Evolutionary conservation across 2,888 invertebrate genomes (phyloP).

Genomic region (Quadriops clusia): DNA sequence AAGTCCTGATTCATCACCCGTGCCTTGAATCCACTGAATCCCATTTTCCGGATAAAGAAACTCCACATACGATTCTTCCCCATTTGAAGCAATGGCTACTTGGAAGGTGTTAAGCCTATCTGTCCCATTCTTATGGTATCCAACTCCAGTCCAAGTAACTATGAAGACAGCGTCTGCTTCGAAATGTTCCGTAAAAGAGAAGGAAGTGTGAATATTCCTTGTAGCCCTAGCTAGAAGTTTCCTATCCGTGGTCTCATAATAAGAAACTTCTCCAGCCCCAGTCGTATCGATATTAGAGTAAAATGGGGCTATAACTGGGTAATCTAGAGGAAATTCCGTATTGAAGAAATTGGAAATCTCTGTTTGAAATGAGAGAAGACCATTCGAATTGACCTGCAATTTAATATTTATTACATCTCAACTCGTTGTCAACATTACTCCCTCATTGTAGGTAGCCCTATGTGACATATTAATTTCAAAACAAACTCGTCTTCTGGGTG

Average conservation of each 20-base stretch:
- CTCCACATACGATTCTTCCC: conserved; percentile 70
- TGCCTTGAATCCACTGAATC: conserved; percentile 85
- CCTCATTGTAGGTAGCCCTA: too few relatives aligned
- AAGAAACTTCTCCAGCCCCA: conserved; percentile 58
- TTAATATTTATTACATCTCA: too few relatives aligned
- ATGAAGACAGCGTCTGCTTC: conserved; percentile 69
- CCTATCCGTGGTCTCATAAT: conserved; percentile 53
- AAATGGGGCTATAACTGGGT: conserved; percentile 80
- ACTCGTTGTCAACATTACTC: too few relatives aligned
- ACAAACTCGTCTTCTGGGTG: too few relatives aligned
- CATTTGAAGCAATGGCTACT: conserved; percentile 60
- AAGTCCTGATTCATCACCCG: conserved; percentile 58
- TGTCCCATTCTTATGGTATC: conserved; percentile 53
- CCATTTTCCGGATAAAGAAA: conserved; percentile 79
- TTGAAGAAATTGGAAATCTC: conserved; percentile 79
- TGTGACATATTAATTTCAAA: too few relatives aligned
- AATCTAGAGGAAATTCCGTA: conserved; percentile 78
- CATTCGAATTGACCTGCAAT: conserved; percentile 80
- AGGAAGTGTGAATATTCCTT: conserved; percentile 59
- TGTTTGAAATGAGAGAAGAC: conserved; percentile 79
- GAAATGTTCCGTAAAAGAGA: conserved; percentile 60
- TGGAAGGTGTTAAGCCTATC: conserved; percentile 84
- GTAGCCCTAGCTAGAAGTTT: conserved; percentile 54
- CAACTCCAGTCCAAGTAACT: conserved; percentile 84
- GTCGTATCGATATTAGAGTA: conserved; percentile 85